A percentile compares a stretch with the other conserved stretches of the same genome.
phyloP scores from a whole-genome alignment of 2,888 invertebrate species.

The Lasioglossum figueresi region DNA sequence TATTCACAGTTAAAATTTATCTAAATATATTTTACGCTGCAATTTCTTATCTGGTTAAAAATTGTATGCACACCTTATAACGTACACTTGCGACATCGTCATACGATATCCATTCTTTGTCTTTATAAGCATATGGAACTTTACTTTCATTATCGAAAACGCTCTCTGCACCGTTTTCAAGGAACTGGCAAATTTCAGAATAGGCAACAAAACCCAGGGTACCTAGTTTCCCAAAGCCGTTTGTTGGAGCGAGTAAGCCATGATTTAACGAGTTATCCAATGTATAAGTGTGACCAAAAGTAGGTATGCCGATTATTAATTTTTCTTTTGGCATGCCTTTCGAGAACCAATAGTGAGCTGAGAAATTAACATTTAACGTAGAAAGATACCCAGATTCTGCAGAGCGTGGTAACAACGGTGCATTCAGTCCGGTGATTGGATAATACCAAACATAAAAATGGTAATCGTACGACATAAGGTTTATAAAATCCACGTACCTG shows the following conservation, averaged over 20 bases:
- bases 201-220: slow-evolving; percentile 89
- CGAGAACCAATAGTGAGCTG: slow-evolving; percentile 90
- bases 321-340: slow-evolving; percentile 90
- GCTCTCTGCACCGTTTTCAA: slow-evolving; percentile 85
- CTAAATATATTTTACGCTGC: background rate
- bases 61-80: slow-evolving; percentile 55
- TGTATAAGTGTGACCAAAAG: slow-evolving; percentile 90
- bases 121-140: slow-evolving; percentile 91
- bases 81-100: slow-evolving; percentile 89
- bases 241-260: slow-evolving; percentile 89
- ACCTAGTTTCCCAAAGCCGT: slow-evolving; percentile 89
- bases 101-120: slow-evolving; percentile 92
- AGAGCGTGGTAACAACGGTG: slow-evolving; percentile 89
- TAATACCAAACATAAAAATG: slow-evolving; percentile 91
- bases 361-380: slow-evolving; percentile 92
- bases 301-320: slow-evolving; percentile 93
- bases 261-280: slow-evolving; percentile 89
- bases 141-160: slow-evolving; percentile 89
- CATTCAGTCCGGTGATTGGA: slow-evolving; percentile 93
- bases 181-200: slow-evolving; percentile 89
- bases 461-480: slow-evolving; percentile 96
- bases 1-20: background rate
- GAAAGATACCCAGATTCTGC: slow-evolving; percentile 88
- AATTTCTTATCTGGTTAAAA: background rate
- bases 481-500: slow-evolving; percentile 92